These are phyloP conservation scores for Griposia aprilina DNA, from an alignment of 2,888 invertebrate species.

Conservation along the genomic window DNA sequence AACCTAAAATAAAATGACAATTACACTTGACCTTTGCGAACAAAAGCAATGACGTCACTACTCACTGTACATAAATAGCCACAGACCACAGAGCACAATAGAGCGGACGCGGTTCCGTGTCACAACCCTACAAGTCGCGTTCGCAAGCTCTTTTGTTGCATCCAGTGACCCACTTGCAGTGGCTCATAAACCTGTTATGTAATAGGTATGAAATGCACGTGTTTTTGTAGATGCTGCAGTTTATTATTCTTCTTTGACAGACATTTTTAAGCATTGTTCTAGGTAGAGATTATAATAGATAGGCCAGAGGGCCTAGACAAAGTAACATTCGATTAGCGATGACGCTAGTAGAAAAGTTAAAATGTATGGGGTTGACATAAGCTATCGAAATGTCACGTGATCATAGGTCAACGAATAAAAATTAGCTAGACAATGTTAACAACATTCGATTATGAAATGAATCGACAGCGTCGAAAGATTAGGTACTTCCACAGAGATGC, in stretches of 20 bases:
- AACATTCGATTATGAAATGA: too few species aligned
- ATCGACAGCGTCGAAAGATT: too few species aligned
- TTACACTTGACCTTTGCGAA: constrained; percentile 62
- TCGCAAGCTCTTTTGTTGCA: constrained; percentile 60
- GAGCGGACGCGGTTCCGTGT: constrained; percentile 60
- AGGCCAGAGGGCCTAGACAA: too few species aligned
- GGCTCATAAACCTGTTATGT: constrained; percentile 27
- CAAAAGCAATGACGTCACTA: constrained; percentile 52
- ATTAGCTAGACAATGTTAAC: too few species aligned
- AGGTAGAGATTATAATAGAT: too few species aligned
- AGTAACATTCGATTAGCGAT: too few species aligned
- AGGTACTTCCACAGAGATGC: too few species aligned
- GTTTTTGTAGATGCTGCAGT: not conserved
- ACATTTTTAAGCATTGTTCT: not conserved
- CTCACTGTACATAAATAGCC: constrained; percentile 48
- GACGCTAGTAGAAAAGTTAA: too few species aligned
- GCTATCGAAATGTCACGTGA: too few species aligned
- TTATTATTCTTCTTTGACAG: not conserved
- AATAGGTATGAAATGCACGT: constrained; percentile 15
- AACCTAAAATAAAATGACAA: constrained; percentile 42
- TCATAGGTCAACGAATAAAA: too few species aligned
- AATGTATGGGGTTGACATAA: too few species aligned
- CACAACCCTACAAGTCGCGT: constrained; percentile 31
- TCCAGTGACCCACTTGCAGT: constrained; percentile 61
- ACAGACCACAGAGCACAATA: constrained; percentile 49